These are phyloP conservation scores for Danaus plexippus DNA, from an alignment of 1,140 invertebrate species.

Conservation along the genomic window DNA sequence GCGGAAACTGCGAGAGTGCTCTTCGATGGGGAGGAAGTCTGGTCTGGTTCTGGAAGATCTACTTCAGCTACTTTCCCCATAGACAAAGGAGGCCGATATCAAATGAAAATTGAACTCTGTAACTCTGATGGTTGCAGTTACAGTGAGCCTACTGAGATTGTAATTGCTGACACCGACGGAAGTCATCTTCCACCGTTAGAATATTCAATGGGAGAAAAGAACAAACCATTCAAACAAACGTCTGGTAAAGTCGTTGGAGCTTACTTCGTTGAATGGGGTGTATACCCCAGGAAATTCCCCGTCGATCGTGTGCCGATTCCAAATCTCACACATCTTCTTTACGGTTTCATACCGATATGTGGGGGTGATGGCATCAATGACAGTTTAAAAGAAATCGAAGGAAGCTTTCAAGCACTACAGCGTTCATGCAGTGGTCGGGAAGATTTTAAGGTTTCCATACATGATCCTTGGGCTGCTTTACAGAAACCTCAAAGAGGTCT, in stretches of 20 bases:
- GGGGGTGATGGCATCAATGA: constrained; percentile 66
- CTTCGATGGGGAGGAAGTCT: constrained; percentile 48
- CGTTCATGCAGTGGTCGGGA: constrained; percentile 61
- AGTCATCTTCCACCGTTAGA: constrained; percentile 58
- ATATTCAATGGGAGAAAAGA: constrained; percentile 48
- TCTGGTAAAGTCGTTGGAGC: constrained; percentile 64
- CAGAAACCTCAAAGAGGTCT: constrained; percentile 64
- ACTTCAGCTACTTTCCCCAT: constrained; percentile 52
- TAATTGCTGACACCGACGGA: constrained; percentile 61
- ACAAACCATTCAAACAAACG: constrained; percentile 61
- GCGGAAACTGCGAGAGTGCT: constrained; percentile 47
- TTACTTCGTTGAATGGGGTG: constrained; percentile 66
- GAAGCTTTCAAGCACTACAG: constrained; percentile 63
- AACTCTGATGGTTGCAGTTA: constrained; percentile 54
- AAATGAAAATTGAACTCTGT: constrained; percentile 57
- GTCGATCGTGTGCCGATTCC: constrained; percentile 56
- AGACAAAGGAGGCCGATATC: constrained; percentile 56
- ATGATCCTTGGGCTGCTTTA: constrained; percentile 65
- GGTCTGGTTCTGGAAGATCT: constrained; percentile 46
- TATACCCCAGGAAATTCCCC: constrained; percentile 62
- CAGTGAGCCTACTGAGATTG: constrained; percentile 54
- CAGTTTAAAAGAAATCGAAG: constrained; percentile 67
- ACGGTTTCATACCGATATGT: constrained; percentile 65
- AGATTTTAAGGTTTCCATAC: constrained; percentile 65
- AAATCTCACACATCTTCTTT: constrained; percentile 59